Conservation (phyloP, 2,113 vertebrate genomes). For the Hippocampus barbouri region DNA sequence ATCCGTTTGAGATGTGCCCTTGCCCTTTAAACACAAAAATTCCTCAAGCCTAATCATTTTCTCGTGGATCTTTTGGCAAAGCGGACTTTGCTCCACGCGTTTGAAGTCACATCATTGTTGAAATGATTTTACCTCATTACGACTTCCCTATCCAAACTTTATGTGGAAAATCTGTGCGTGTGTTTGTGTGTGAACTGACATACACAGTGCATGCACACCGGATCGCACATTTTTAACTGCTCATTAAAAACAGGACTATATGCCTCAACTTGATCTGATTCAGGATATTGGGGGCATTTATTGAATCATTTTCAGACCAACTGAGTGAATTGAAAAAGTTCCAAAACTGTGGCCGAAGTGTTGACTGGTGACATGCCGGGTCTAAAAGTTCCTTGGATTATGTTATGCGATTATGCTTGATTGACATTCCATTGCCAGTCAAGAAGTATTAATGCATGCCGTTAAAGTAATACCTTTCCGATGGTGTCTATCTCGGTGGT, state of each 20-base stretch:
- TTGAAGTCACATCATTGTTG: conserved; percentile 3
- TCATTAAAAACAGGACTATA: not conserved
- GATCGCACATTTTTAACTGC: not conserved
- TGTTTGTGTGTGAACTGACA: not conserved
- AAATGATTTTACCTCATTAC: conserved; percentile 4
- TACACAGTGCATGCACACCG: not conserved
- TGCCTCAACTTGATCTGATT: too few relatives aligned
- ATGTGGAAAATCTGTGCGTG: not conserved
- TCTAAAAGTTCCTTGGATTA: not conserved
- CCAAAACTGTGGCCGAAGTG: too few relatives aligned
- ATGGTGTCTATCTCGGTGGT: too few relatives aligned
- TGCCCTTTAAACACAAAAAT: not conserved
- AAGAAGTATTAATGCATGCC: too few relatives aligned
- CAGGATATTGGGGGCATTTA: too few relatives aligned
- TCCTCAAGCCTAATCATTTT: not conserved
- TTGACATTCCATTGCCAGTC: too few relatives aligned
- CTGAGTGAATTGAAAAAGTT: too few relatives aligned
- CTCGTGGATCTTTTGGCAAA: not conserved
- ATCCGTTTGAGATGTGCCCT: conserved; percentile 1
- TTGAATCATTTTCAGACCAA: too few relatives aligned
- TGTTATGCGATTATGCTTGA: too few relatives aligned
- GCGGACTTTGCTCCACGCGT: not conserved
- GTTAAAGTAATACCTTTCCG: too few relatives aligned
- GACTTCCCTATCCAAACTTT: not conserved
- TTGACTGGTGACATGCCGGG: too few relatives aligned